A percentile compares a stretch with the other conserved stretches of the same genome.
These are phyloP conservation scores for Sarcoramphus papa DNA, from an alignment of 2,797 vertebrate species.

Conservation along the genomic window DNA sequence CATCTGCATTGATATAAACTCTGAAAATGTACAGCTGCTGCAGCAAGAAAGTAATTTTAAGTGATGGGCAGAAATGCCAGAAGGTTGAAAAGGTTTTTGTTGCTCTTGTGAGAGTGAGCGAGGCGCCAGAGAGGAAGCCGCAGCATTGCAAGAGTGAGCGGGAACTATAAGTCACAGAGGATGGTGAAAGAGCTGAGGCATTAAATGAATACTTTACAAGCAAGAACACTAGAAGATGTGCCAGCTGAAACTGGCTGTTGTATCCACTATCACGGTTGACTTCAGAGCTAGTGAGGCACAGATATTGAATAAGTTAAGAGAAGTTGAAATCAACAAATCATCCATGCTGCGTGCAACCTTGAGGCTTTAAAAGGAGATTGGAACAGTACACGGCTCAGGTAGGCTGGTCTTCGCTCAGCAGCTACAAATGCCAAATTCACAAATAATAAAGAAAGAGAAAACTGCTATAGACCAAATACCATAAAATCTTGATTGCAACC, in stretches of 20 bases:
- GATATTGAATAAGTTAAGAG: slow-evolving; percentile 48
- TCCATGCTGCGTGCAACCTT: not conserved
- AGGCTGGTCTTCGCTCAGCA: not conserved
- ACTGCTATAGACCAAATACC: not conserved
- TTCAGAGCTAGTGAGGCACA: slow-evolving; percentile 54
- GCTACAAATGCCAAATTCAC: not conserved
- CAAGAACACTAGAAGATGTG: not conserved
- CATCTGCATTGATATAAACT: not conserved
- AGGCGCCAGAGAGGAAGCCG: not conserved
- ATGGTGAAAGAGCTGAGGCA: slow-evolving; percentile 15
- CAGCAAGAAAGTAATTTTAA: not conserved
- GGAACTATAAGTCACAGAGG: slow-evolving; percentile 17
- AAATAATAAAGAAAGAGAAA: not conserved
- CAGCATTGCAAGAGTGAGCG: not conserved
- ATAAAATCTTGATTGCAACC: not conserved
- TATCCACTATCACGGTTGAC: slow-evolving; percentile 1
- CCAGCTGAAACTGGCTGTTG: slow-evolving; percentile 1
- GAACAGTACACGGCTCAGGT: not conserved
- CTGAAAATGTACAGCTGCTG: not conserved
- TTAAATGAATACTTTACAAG: slow-evolving; percentile 42
- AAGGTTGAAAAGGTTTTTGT: not conserved
- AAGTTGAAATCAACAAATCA: slow-evolving; percentile 51
- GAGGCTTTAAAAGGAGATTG: not conserved
- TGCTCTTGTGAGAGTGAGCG: not conserved
- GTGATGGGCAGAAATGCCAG: slow-evolving; percentile 12